Percentiles rank a stretch among this genome's conserved stretches.
Evolutionary conservation across 2,888 invertebrate genomes (phyloP).

Genomic region (Habrosyne pyritoides): DNA sequence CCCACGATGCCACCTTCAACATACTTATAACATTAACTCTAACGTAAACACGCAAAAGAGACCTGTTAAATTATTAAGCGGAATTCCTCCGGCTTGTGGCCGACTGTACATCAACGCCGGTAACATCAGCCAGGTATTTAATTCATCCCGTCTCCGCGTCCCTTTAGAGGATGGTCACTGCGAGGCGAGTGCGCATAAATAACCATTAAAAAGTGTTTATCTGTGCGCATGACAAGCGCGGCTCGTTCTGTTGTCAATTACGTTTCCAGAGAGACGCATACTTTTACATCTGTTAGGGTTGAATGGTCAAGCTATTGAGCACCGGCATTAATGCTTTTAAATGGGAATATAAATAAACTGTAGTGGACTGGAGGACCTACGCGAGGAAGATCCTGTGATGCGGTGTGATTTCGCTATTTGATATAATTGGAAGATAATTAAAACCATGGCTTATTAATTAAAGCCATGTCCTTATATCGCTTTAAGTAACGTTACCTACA

Average conservation of each 20-base stretch:
- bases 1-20: too few relatives aligned
- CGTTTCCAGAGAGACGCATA: conserved; percentile 43
- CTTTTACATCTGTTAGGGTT: conserved; percentile 34
- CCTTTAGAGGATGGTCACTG: conserved; percentile 39
- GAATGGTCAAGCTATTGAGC: conserved; percentile 16
- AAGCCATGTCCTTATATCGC: too few relatives aligned
- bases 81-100: too few relatives aligned
- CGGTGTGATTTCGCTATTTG: not conserved
- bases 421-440: not conserved
- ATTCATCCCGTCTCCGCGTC: conserved; percentile 30
- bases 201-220: conserved; percentile 73
- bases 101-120: too few relatives aligned
- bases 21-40: too few relatives aligned
- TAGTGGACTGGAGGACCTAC: too few relatives aligned
- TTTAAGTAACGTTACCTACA: too few relatives aligned
- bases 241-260: conserved; percentile 75
- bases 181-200: conserved; percentile 47
- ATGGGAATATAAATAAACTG: conserved; percentile 32
- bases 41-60: too few relatives aligned
- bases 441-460: not conserved
- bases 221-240: conserved; percentile 57
- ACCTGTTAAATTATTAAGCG: too few relatives aligned
- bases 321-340: conserved; percentile 17
- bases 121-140: conserved; percentile 38
- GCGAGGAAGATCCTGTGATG: conserved; percentile 27